Base-by-base conservation (phyloP, 2,888 invertebrate genomes). In the Trachelus iudaicus region DNA sequence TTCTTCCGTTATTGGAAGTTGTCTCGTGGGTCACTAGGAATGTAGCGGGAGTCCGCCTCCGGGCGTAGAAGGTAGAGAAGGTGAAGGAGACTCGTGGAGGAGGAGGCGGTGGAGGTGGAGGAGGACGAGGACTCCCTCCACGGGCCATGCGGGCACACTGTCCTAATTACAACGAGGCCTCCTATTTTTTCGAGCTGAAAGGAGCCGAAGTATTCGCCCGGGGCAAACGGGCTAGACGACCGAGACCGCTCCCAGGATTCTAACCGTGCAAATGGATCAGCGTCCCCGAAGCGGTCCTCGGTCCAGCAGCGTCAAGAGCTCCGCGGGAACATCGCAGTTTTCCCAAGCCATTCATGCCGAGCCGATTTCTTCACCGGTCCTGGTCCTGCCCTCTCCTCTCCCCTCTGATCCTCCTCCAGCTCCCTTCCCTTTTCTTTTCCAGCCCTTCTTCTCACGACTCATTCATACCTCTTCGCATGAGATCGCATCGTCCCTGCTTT, bases 161-260 rank as follows among this genome's bases (percentile, higher is more conserved):
- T 91, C 90, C 91, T 90, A 91, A 91, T 91, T 91, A 91, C 90
- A 90, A 90, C 90, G 88, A 88, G 88, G 84, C 85, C 87, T 86
- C 85, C 85, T 86, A 86, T 89, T 87, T 87, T 88, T 88, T 87
- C 86, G 83, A 84, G 83, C 88, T 88, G 86, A 89, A 88, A 87
- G 85, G 85, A 88, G 86, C 89, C 88, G 88, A 88, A 88, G 84
- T 89, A 89, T 88, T 88, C 85, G 88, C 88, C 86, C 83, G 87
- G 86, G 87, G 87, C 87, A 76, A 83, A 80, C 34, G 68, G 71
- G 71, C 81, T 83, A 83, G 84, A 84, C 82, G 84, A 84, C 82
- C 83, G 76, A 77, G 81, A 81, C 78, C 79, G 76, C 71, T 79
- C 73, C 81, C 77, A 76, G 80, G 79, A 77, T 71, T 77, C 74